Conservation (phyloP, 2,888 invertebrate genomes). For the Geophilus truncorum region DNA sequence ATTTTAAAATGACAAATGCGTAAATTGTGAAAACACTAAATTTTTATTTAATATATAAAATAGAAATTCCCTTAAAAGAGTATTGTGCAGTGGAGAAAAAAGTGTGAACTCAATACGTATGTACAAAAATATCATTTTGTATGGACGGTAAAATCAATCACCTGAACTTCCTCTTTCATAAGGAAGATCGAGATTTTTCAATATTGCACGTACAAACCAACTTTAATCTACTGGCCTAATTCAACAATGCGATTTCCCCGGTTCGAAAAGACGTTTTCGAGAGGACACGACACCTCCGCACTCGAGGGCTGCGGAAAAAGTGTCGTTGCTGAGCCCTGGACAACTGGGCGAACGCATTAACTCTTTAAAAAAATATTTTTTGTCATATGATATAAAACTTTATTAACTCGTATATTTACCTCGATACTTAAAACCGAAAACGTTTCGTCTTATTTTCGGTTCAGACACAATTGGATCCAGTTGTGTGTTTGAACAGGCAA, state of each 20-base stretch:
- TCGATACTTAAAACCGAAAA: neutral
- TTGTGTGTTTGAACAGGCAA: neutral
- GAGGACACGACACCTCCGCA: neutral
- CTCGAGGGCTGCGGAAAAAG: neutral
- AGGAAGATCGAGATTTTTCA: neutral
- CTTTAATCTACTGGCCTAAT: neutral
- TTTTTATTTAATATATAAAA: too few species aligned
- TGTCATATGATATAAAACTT: too few species aligned
- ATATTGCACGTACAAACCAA: too few species aligned
- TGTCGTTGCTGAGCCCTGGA: constrained; percentile 24
- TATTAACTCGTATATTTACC: too few species aligned
- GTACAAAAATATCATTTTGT: neutral
- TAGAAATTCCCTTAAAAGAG: neutral
- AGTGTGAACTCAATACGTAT: neutral
- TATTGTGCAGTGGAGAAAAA: neutral
- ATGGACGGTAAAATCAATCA: neutral
- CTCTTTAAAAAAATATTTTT: too few species aligned
- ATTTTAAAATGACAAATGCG: too few species aligned
- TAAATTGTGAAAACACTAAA: too few species aligned
- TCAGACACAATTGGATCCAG: neutral
- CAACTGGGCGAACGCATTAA: constrained; percentile 32
- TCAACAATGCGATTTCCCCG: neutral
- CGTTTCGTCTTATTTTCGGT: constrained; percentile 5
- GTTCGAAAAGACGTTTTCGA: neutral
- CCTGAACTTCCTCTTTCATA: neutral